phyloP scores from a whole-genome alignment of 2,113 vertebrate species.

The Martes martes region DNA sequence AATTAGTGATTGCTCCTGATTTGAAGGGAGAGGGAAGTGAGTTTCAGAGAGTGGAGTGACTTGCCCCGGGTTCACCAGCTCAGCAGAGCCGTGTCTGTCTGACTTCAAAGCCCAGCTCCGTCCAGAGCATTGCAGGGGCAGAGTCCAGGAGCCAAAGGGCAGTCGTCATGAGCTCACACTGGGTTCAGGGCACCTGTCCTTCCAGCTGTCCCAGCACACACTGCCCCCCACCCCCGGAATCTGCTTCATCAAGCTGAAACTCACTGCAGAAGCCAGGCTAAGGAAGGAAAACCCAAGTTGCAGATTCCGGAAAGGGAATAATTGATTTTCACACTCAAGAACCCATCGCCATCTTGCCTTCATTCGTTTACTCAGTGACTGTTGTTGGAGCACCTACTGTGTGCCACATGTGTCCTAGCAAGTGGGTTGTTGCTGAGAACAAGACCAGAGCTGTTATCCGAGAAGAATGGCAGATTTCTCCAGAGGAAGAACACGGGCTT shows the following conservation, averaged over 20 bases:
- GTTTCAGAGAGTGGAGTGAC: background rate
- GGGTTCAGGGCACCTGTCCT: background rate
- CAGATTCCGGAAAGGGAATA: background rate
- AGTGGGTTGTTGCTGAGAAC: accelerated
- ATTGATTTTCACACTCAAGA: background rate
- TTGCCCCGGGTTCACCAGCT: background rate
- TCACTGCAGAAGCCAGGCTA: background rate
- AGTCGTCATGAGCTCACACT: background rate
- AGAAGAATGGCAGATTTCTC: background rate
- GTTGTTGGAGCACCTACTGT: accelerated
- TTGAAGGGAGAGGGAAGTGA: background rate
- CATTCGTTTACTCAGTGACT: accelerated
- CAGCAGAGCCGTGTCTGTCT: background rate
- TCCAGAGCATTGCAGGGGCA: background rate
- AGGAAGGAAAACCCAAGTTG: background rate
- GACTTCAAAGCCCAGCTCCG: background rate
- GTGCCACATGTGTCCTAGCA: background rate
- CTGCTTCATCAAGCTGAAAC: background rate
- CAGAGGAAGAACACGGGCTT: background rate
- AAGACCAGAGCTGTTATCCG: accelerated
- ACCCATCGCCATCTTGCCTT: background rate
- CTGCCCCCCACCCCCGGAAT: no score
- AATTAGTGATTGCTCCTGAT: background rate
- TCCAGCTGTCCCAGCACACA: background rate
- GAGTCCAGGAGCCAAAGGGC: background rate